Evolutionary conservation across 2,113 vertebrate species (phyloP).

Genomic region (Polyodon spathula): DNA sequence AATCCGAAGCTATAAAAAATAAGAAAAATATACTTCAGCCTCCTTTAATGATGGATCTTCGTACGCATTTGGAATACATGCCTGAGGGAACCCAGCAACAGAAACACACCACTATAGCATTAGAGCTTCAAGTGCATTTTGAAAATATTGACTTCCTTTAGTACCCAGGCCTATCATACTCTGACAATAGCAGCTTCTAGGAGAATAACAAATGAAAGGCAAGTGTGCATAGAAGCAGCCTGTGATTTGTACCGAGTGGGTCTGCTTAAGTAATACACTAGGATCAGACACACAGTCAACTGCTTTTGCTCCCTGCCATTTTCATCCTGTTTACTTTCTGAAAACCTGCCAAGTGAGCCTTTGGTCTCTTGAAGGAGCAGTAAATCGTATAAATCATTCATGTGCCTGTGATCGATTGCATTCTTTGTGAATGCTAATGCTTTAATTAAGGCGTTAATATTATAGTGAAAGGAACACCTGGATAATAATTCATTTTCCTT

Average conservation of each 20-base stretch:
- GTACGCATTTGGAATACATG: no score
- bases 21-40: no score
- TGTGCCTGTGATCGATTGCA: slow-evolving; percentile 13
- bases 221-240: background rate
- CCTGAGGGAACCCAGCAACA: no score
- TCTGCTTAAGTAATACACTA: slow-evolving; percentile 7
- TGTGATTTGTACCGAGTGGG: slow-evolving; percentile 9
- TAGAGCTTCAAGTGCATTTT: no score
- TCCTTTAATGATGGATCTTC: no score
- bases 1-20: no score
- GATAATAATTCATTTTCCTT: slow-evolving; percentile 6
- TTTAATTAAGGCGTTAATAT: slow-evolving; percentile 15
- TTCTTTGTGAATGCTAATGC: slow-evolving; percentile 6
- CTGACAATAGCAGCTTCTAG: background rate
- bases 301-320: slow-evolving; percentile 8
- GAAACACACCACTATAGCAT: no score
- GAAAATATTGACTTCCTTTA: no score
- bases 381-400: slow-evolving; percentile 9
- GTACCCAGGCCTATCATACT: no score
- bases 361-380: slow-evolving; percentile 5
- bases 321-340: slow-evolving; percentile 12
- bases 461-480: slow-evolving; percentile 14
- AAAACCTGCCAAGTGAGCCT: slow-evolving; percentile 13
- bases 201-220: background rate
- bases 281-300: slow-evolving; percentile 8